phyloP scores from a whole-genome alignment of 2,888 invertebrate genomes.

The Zhuqinia jingwanae region DNA sequence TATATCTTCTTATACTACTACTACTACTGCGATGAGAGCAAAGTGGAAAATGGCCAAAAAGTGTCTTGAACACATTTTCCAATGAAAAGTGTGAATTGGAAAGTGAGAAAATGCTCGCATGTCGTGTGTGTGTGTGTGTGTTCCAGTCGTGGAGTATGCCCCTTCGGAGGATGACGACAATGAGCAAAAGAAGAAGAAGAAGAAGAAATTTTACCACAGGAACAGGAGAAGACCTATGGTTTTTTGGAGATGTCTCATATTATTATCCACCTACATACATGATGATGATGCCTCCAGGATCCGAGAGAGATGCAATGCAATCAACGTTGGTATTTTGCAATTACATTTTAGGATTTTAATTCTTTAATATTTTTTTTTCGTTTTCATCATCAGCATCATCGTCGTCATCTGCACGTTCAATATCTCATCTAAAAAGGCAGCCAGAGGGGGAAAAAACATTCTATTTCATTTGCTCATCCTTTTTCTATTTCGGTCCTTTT shows the following conservation, averaged over 20 bases:
- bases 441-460: neutral
- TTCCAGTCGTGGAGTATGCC: too few relatives aligned
- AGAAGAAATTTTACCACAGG: too few relatives aligned
- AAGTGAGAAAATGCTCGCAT: slow-evolving; percentile 51
- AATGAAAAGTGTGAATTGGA: slow-evolving; percentile 49
- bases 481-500: neutral
- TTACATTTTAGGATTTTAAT: neutral
- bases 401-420: neutral
- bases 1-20: neutral
- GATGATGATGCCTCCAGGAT: slow-evolving; percentile 19
- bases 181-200: neutral
- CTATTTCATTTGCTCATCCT: neutral
- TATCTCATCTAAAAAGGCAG: neutral
- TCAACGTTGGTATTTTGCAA: too few relatives aligned
- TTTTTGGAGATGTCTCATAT: slow-evolving; percentile 46
- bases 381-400: slow-evolving; percentile 4
- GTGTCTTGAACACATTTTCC: slow-evolving; percentile 35
- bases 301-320: too few relatives aligned
- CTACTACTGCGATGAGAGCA: neutral
- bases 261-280: too few relatives aligned
- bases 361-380: slow-evolving; percentile 32
- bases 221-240: too few relatives aligned
- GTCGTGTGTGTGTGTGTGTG: neutral
- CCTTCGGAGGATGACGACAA: slow-evolving; percentile 40
- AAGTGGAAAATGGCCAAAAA: slow-evolving; percentile 71